These are phyloP conservation scores for Anguilla pacifica DNA, from an alignment of 2,797 vertebrate species.

Conservation along the genomic window DNA sequence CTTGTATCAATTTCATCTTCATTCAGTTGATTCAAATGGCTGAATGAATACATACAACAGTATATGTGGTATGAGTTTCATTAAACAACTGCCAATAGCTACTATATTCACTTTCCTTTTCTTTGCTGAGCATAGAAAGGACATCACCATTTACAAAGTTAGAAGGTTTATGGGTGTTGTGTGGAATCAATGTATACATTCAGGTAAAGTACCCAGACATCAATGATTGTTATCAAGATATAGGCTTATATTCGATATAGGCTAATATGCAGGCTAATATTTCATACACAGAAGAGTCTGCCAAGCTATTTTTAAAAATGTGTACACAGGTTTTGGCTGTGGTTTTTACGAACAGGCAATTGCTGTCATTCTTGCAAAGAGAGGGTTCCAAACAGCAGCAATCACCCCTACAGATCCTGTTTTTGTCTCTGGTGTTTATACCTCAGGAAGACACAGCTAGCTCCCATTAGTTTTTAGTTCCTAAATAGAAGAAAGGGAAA, in stretches of 20 bases:
- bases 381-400: neutral
- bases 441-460: neutral
- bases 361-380: conserved; percentile 2
- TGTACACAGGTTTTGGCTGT: neutral
- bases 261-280: neutral
- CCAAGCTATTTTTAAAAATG: neutral
- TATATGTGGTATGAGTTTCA: neutral
- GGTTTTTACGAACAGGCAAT: neutral
- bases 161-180: neutral
- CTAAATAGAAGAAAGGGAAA: neutral
- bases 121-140: neutral
- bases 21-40: neutral
- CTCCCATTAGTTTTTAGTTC: neutral
- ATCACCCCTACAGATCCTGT: neutral
- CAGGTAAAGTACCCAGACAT: neutral
- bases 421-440: neutral
- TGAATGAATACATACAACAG: too few relatives aligned
- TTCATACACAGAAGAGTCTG: neutral
- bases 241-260: neutral
- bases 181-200: neutral
- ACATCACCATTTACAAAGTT: neutral
- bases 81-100: neutral
- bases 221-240: neutral
- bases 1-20: too few relatives aligned
- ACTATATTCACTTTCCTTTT: neutral